phyloP scores from a whole-genome alignment of 2,113 vertebrate species.

The Pollimyrus isidori region DNA sequence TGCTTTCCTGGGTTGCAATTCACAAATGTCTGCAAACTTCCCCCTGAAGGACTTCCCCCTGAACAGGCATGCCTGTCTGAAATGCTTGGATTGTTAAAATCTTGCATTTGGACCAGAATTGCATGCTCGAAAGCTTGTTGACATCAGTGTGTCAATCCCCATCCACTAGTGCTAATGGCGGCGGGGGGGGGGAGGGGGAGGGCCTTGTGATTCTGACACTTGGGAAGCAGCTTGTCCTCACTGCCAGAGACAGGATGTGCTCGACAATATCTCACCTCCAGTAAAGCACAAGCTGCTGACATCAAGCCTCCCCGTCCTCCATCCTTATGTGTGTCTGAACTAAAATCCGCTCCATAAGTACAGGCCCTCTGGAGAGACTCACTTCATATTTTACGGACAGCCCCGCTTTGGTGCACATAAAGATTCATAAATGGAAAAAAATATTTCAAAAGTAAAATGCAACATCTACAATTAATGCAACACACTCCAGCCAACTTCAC shows the following conservation, averaged over 20 bases:
- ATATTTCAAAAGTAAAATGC: not conserved
- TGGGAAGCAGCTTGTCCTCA: not conserved
- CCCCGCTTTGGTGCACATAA: not conserved
- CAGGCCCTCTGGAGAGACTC: not conserved
- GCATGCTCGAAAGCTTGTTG: not conserved
- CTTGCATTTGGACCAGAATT: not conserved
- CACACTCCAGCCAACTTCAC: not conserved
- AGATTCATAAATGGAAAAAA: not conserved
- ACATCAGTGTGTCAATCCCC: not conserved
- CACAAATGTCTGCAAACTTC: not conserved
- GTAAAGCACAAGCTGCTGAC: not conserved
- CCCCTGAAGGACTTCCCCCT: not conserved
- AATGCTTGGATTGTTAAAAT: not conserved
- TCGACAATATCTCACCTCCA: not conserved
- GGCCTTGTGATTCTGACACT: not conserved
- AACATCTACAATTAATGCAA: not conserved
- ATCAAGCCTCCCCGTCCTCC: not conserved
- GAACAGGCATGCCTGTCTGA: not conserved
- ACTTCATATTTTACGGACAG: not conserved
- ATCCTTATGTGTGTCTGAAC: not conserved
- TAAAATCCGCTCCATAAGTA: not conserved
- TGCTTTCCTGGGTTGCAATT: not conserved
- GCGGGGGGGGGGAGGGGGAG: not conserved
- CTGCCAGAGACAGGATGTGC: not conserved
- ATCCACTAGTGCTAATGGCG: not conserved